Evolutionary conservation across 2,797 vertebrate genomes (phyloP).

Genomic region (Phrynocephalus vlangalii): DNA sequence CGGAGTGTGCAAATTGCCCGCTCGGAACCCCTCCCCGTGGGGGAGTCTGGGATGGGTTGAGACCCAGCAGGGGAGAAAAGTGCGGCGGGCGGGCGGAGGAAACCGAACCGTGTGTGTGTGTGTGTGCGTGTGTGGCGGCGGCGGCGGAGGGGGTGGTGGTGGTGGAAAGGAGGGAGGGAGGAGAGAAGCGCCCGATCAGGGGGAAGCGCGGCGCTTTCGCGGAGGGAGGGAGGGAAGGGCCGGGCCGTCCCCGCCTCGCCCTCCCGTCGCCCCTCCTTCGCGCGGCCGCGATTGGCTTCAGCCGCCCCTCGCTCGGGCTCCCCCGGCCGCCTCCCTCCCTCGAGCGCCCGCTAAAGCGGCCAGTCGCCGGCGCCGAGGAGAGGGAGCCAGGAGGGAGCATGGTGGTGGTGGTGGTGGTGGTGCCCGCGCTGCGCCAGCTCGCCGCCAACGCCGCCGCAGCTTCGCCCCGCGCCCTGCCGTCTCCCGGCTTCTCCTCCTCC

Average conservation of each 20-base stretch:
- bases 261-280: constrained; percentile 13
- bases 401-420: constrained; percentile 48
- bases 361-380: constrained; percentile 61
- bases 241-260: constrained; percentile 23
- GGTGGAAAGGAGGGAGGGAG: neutral
- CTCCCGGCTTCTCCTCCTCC: neutral
- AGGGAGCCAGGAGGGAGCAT: constrained; percentile 57
- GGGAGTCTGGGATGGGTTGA: constrained; percentile 13
- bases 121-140: too few species aligned
- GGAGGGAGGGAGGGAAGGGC: too few species aligned
- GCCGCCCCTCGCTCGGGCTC: constrained; percentile 57
- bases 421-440: constrained; percentile 43
- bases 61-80: neutral
- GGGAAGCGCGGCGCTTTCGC: neutral
- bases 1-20: constrained; percentile 15
- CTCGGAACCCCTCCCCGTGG: constrained; percentile 12
- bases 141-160: too few species aligned
- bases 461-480: neutral
- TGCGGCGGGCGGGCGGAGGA: neutral
- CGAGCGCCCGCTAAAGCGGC: constrained; percentile 62
- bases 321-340: constrained; percentile 59
- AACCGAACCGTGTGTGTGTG: neutral
- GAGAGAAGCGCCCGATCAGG: neutral
- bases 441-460: neutral
- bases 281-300: constrained; percentile 55